These are phyloP conservation scores for Uromys caudimaculatus DNA, from an alignment of 2,797 vertebrate species.

Conservation along the genomic window DNA sequence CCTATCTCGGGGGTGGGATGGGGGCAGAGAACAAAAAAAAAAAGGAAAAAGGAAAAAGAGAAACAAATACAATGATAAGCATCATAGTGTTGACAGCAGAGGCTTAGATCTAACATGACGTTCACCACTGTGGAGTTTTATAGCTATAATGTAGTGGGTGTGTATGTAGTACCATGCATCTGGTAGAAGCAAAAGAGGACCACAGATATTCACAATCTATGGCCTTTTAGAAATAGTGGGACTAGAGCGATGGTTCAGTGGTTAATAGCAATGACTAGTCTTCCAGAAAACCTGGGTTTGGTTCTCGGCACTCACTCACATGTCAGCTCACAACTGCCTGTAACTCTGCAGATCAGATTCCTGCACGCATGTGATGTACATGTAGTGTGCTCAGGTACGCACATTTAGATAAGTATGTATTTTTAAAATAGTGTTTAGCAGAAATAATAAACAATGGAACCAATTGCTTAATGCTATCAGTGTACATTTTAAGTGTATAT, in stretches of 20 bases:
- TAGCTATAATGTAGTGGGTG: neutral
- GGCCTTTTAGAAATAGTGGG: neutral
- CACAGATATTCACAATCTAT: neutral
- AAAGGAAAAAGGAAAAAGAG: too few species aligned
- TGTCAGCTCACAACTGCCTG: neutral
- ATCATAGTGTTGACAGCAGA: neutral
- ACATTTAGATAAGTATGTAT: neutral
- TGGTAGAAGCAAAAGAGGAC: conserved; percentile 17
- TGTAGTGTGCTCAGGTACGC: neutral
- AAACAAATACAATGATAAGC: neutral
- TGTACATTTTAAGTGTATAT: conserved; percentile 35
- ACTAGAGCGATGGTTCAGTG: neutral
- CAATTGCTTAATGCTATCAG: neutral
- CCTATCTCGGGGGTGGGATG: rapidly evolving
- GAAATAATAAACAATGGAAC: conserved; percentile 6
- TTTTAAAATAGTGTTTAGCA: neutral
- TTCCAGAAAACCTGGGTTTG: neutral
- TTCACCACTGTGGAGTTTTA: neutral
- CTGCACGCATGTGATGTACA: neutral
- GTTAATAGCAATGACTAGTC: neutral
- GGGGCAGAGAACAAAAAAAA: neutral
- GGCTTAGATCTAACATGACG: neutral
- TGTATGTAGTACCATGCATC: neutral
- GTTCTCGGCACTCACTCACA: neutral
- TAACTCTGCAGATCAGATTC: neutral